Evolutionary conservation across 2,797 vertebrate species (phyloP), one percentile per base, ranked within the genome.

Genomic region (Lagothrix lagotricha): DNA sequence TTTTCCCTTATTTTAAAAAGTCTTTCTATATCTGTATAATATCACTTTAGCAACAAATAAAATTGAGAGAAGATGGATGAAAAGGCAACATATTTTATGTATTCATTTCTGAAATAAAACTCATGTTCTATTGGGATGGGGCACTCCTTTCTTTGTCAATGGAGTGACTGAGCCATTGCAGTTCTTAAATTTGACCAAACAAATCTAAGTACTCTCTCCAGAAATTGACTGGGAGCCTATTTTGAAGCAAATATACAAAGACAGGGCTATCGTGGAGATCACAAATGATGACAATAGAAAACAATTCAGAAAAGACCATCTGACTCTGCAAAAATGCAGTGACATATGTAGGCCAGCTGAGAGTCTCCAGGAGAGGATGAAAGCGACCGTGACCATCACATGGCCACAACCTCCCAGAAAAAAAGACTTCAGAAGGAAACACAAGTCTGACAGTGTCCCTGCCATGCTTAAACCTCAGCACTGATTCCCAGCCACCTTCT

Each of bases 281-380:
- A 88, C 97, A 98, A 98, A 97, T 97, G 98, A 98, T 98, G 98
- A 98, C 98, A 98, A 97, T 2, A 95, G 96, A 97, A 97, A 96
- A 98, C 93, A 98, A 97, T 96, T 97, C 96, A 75, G 97, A 97
- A 96, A 94, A 98, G 96, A 95, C 9, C 94, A 96, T 76, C 97
- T 98, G 98, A 98, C 97, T 98, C 97, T 97, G 98, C 98, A 98
- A 93, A 98, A 98, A 98, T 88, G 86, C 54, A 54, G 94, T 98
- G 98, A 98, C 98, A 98, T 86, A 98, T 98, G 96, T 97, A 96
- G 98, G 98, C 84, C 98, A 98, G 97, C 22, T 52, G 91, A 77
- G 98, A 50, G 57, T 96, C 96, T 95, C 98, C 96, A 84, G 22
- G 72, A 98, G 96, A 94, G 97, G 93, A 96, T 26, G 87, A 90